A percentile compares a stretch with the other conserved stretches of the same genome.
Evolutionary conservation across 2,113 vertebrate species (phyloP).

Genomic region (Rynchops niger): DNA sequence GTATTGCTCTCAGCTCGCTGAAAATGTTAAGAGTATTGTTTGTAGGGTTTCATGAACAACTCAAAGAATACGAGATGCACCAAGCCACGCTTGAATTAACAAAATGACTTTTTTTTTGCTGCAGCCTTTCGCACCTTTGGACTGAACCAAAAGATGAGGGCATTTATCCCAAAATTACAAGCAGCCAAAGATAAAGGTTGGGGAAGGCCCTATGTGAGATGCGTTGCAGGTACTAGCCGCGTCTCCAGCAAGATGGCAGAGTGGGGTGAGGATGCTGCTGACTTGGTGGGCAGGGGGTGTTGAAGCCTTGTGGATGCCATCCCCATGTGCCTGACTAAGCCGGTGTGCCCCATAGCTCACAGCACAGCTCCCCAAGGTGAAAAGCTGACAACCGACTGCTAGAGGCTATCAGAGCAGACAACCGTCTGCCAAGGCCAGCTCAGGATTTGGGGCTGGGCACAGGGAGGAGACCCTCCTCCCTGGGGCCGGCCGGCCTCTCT

Average conservation of each 20-base stretch:
- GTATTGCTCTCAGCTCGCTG: rapidly evolving
- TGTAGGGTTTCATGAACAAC: neutral
- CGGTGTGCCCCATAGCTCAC: neutral
- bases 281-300: neutral
- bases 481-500: neutral
- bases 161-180: neutral
- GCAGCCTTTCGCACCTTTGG: neutral
- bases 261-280: rapidly evolving
- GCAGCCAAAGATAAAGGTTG: neutral
- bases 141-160: neutral
- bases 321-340: neutral
- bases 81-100: neutral
- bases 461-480: neutral
- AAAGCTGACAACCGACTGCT: neutral
- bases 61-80: neutral
- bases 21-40: neutral
- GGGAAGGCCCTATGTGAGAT: neutral
- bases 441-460: neutral
- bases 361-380: no score
- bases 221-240: neutral
- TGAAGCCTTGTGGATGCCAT: neutral
- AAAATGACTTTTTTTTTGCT: neutral
- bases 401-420: neutral
- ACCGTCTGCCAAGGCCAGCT: neutral
- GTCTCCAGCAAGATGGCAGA: neutral